phyloP scores from a whole-genome alignment of 37 sponge, comb jelly and placozoan genomes.

The Mnemiopsis leidyi region DNA sequence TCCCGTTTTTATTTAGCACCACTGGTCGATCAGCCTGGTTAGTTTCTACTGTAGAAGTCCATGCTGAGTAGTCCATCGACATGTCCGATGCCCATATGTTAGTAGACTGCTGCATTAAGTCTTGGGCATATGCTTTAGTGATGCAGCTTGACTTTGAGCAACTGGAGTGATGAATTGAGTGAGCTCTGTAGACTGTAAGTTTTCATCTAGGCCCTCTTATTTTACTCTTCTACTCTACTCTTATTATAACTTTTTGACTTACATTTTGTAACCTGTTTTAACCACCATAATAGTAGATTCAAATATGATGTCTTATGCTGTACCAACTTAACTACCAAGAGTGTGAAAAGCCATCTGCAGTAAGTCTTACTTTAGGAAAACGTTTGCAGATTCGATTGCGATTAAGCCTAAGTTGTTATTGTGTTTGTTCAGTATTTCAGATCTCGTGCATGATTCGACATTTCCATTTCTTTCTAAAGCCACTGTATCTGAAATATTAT shows the following conservation, averaged over 20 bases:
- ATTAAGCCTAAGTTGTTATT: background rate
- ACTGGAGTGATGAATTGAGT: too few relatives aligned
- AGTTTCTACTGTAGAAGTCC: background rate
- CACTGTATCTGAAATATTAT: background rate
- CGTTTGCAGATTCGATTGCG: background rate
- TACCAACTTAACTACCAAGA: too few relatives aligned
- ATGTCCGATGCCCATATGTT: background rate
- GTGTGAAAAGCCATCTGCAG: too few relatives aligned
- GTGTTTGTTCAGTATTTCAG: background rate
- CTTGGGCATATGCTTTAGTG: background rate
- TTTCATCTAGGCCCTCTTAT: too few relatives aligned
- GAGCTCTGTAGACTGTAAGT: too few relatives aligned
- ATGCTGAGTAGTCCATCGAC: background rate
- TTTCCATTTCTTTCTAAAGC: background rate
- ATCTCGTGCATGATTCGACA: background rate
- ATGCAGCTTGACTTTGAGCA: background rate
- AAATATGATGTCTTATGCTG: too few relatives aligned
- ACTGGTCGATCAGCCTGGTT: background rate
- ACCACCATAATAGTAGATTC: too few relatives aligned
- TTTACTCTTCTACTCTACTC: too few relatives aligned
- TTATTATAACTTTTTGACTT: too few relatives aligned
- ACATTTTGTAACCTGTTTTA: too few relatives aligned
- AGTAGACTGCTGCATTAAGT: background rate
- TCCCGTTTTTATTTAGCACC: background rate
- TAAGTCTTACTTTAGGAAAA: background rate